phyloP scores from a whole-genome alignment of 2,797 vertebrate genomes.

The Cossypha heuglini region DNA sequence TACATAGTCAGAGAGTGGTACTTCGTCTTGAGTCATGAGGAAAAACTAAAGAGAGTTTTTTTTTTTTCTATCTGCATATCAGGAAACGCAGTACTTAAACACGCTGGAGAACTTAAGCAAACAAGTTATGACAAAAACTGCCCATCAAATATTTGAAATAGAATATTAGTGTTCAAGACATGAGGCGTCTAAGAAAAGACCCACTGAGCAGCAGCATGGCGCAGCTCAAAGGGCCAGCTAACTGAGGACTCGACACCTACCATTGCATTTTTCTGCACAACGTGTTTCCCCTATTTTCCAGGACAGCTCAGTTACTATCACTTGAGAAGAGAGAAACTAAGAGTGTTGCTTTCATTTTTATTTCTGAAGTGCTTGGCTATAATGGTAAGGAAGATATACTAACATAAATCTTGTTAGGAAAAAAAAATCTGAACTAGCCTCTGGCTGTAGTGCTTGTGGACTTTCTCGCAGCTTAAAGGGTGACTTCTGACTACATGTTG shows the following conservation, averaged over 20 bases:
- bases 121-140: neutral
- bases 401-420: neutral
- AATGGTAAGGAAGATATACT: neutral
- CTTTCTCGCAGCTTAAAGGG: neutral
- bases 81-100: neutral
- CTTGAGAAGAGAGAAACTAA: neutral
- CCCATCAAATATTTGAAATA: neutral
- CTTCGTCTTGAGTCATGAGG: neutral
- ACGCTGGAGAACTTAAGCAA: neutral
- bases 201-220: neutral
- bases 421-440: neutral
- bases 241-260: neutral
- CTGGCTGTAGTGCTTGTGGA: neutral
- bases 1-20: neutral
- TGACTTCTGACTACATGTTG: neutral
- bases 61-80: neutral
- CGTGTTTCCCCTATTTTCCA: neutral
- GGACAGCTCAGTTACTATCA: neutral
- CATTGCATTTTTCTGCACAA: neutral
- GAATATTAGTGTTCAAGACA: neutral
- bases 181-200: neutral
- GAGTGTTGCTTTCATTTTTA: neutral
- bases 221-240: neutral
- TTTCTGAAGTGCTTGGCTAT: neutral
- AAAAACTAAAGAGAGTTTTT: neutral